These are phyloP conservation scores for Natrix natrix DNA, from an alignment of 2,797 vertebrate genomes.

Conservation along the genomic window DNA sequence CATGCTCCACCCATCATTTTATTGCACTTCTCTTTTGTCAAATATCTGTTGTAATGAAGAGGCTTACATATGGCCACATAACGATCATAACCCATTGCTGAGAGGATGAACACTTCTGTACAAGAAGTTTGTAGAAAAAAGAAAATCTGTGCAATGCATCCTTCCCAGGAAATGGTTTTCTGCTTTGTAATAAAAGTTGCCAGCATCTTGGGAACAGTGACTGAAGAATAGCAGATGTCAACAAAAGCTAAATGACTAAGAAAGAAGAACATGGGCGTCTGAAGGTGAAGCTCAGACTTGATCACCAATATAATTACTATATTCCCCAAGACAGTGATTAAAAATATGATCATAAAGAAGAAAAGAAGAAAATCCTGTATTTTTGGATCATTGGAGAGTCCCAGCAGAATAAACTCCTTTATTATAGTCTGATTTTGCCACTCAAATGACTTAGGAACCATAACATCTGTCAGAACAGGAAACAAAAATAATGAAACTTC, in stretches of 20 bases:
- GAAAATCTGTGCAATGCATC: neutral
- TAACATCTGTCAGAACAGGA: neutral
- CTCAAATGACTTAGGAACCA: neutral
- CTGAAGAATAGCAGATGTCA: neutral
- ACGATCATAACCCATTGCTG: neutral
- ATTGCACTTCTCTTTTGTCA: neutral
- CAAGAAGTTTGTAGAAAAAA: neutral
- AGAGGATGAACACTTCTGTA: neutral
- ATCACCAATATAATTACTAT: neutral
- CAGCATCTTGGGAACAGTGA: neutral
- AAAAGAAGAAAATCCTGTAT: neutral
- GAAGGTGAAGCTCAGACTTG: neutral
- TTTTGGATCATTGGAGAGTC: neutral
- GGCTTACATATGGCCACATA: conserved; percentile 7
- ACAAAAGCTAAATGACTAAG: neutral
- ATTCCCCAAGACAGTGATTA: neutral
- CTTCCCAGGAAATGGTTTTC: neutral
- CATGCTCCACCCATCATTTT: neutral
- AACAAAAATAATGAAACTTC: neutral
- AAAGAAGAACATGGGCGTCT: neutral
- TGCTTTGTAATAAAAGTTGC: neutral
- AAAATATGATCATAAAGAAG: neutral
- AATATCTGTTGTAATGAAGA: neutral
- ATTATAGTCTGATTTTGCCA: neutral
- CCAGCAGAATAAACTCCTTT: neutral